Evolutionary conservation across 2,113 vertebrate species (phyloP).

Genomic region (Urocolius indicus): DNA sequence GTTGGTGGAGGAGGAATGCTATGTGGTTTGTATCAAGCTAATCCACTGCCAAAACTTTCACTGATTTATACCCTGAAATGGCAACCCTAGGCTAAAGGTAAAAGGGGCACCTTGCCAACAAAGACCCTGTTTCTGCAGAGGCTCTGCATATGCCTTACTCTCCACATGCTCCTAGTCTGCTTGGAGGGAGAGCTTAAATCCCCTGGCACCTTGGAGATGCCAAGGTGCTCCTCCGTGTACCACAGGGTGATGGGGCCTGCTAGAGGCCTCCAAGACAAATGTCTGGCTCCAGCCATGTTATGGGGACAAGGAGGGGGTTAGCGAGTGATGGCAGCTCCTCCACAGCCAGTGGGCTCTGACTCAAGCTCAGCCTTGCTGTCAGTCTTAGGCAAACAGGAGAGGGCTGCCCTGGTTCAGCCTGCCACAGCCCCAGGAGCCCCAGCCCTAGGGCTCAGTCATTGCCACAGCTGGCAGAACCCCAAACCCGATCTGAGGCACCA

Average conservation of each 20-base stretch:
- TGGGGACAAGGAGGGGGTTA: background rate
- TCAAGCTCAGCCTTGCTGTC: background rate
- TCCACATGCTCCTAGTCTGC: background rate
- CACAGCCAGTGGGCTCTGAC: accelerated
- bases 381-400: background rate
- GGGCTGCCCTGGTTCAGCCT: background rate
- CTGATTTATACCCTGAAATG: conserved; percentile 41
- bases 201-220: background rate
- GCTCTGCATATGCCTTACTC: background rate
- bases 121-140: background rate
- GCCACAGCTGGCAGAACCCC: background rate
- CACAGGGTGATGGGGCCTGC: accelerated
- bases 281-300: accelerated
- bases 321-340: background rate
- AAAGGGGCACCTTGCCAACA: background rate
- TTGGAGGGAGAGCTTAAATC: background rate
- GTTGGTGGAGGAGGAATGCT: conserved; percentile 15
- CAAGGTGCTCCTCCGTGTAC: background rate
- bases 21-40: conserved; percentile 53
- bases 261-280: background rate
- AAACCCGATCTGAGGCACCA: background rate
- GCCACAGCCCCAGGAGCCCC: background rate
- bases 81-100: conserved; percentile 35
- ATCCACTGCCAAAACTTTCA: conserved; percentile 52
- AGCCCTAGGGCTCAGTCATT: too few species aligned